These are phyloP conservation scores for Ceuthmochares aereus DNA, from an alignment of 2,113 vertebrate species.

Conservation along the genomic window DNA sequence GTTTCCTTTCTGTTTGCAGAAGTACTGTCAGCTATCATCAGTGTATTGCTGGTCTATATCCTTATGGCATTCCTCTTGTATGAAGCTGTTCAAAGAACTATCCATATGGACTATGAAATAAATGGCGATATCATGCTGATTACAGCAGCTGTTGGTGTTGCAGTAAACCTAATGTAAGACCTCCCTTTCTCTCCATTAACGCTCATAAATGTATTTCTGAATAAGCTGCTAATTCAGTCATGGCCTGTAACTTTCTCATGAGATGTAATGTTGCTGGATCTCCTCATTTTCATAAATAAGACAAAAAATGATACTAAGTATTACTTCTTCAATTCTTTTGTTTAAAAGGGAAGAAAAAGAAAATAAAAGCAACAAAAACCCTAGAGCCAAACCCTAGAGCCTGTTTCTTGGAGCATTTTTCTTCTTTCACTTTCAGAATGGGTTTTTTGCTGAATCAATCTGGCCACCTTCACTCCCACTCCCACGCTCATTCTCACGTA, in stretches of 20 bases:
- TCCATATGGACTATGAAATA: slow-evolving; percentile 92
- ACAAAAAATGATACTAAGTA: background rate
- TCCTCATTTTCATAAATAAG: background rate
- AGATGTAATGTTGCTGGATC: background rate
- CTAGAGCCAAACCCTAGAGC: background rate
- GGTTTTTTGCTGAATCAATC: slow-evolving; percentile 94
- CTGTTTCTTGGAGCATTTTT: background rate
- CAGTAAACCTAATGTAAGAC: slow-evolving; percentile 94
- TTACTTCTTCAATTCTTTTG: background rate
- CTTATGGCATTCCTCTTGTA: slow-evolving; percentile 90
- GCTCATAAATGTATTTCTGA: background rate
- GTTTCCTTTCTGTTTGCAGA: slow-evolving; percentile 79
- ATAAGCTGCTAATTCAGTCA: slow-evolving; percentile 8
- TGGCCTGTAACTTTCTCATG: background rate
- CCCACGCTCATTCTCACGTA: slow-evolving; percentile 78
- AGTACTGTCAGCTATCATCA: slow-evolving; percentile 92
- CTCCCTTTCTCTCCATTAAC: background rate
- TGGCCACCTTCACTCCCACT: slow-evolving; percentile 91
- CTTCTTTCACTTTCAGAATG: slow-evolving; percentile 84
- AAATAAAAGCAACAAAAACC: background rate
- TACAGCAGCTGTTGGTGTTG: slow-evolving; percentile 94
- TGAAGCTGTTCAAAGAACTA: slow-evolving; percentile 93
- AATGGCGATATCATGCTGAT: slow-evolving; percentile 98
- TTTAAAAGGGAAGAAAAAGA: background rate
- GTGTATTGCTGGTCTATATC: slow-evolving; percentile 92